Percentiles rank a stretch among this genome's conserved stretches.
Conservation (phyloP, 2,113 vertebrate genomes). For the Thalassoma bifasciatum region DNA sequence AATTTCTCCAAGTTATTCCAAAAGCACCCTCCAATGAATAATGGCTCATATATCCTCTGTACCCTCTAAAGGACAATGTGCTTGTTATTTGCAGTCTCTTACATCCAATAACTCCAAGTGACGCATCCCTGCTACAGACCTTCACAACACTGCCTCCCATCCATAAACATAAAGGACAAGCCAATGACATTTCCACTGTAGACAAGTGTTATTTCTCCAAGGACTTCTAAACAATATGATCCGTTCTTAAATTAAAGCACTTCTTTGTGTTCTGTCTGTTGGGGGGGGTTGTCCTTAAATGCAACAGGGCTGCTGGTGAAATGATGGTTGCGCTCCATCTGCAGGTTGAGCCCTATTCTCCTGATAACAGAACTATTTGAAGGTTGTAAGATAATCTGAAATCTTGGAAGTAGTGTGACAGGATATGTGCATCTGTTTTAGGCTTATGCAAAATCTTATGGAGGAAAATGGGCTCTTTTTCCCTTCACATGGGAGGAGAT, state of each 20-base stretch:
- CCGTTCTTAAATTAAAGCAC: slow-evolving; percentile 59
- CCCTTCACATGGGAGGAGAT: slow-evolving; percentile 27
- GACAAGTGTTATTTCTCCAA: slow-evolving; percentile 71
- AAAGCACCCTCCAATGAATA: slow-evolving; percentile 20
- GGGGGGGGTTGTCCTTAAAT: slow-evolving; percentile 10
- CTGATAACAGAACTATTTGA: slow-evolving; percentile 65
- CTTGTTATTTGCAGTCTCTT: slow-evolving; percentile 56
- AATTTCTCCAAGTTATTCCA: slow-evolving; percentile 6
- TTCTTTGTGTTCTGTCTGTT: slow-evolving; percentile 50
- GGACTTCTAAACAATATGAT: slow-evolving; percentile 62
- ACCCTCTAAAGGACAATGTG: slow-evolving; percentile 31
- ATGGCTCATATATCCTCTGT: slow-evolving; percentile 11
- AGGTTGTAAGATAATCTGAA: slow-evolving; percentile 37
- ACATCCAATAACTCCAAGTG: slow-evolving; percentile 50
- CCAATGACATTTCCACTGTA: slow-evolving; percentile 63
- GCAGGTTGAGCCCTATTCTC: slow-evolving; percentile 53
- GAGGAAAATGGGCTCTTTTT: slow-evolving; percentile 40
- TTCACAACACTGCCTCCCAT: slow-evolving; percentile 53
- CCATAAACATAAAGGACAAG: slow-evolving; percentile 71
- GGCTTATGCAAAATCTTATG: slow-evolving; percentile 35
- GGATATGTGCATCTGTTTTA: slow-evolving; percentile 54
- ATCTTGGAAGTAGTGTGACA: slow-evolving; percentile 36
- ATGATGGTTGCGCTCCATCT: slow-evolving; percentile 28
- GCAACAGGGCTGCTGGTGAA: slow-evolving; percentile 24
- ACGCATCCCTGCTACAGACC: slow-evolving; percentile 49